phyloP scores from a whole-genome alignment of 2,113 vertebrate species.

The Spea multiplicata region DNA sequence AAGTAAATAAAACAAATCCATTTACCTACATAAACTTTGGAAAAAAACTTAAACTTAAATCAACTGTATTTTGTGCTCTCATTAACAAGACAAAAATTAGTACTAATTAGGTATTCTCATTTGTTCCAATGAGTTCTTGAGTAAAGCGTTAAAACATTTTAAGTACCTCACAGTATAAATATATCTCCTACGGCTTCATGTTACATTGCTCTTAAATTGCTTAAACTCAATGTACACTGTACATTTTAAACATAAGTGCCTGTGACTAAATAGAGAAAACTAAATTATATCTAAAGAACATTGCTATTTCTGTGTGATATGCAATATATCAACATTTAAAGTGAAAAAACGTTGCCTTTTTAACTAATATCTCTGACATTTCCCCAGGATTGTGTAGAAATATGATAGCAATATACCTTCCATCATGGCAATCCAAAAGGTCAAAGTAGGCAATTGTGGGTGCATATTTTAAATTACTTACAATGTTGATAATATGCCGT shows the following conservation, averaged over 20 bases:
- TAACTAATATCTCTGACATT: too few species aligned
- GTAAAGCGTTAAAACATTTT: not conserved
- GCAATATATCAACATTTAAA: too few species aligned
- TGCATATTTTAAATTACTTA: too few species aligned
- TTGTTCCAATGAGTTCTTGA: constrained; percentile 14
- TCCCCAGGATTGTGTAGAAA: too few species aligned
- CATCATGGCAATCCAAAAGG: too few species aligned
- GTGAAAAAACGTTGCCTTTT: too few species aligned
- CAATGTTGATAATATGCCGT: too few species aligned
- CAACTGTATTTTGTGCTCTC: constrained; percentile 21
- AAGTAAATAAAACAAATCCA: constrained; percentile 28
- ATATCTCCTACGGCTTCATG: not conserved
- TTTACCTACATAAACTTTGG: constrained; percentile 37
- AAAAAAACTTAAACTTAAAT: constrained; percentile 13
- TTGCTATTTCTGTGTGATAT: too few species aligned
- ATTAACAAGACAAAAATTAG: constrained; percentile 20
- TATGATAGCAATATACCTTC: too few species aligned
- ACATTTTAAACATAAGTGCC: not conserved
- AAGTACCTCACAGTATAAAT: constrained; percentile 8
- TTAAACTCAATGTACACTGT: not conserved
- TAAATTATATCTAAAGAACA: too few species aligned
- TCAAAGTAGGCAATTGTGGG: too few species aligned
- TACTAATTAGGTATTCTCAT: constrained; percentile 25
- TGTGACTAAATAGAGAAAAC: too few species aligned
- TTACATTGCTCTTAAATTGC: not conserved